Percentiles rank a stretch among this genome's conserved stretches.
Evolutionary conservation across 1,140 invertebrate genomes (phyloP).

Genomic region (Lepidurus packardi): DNA sequence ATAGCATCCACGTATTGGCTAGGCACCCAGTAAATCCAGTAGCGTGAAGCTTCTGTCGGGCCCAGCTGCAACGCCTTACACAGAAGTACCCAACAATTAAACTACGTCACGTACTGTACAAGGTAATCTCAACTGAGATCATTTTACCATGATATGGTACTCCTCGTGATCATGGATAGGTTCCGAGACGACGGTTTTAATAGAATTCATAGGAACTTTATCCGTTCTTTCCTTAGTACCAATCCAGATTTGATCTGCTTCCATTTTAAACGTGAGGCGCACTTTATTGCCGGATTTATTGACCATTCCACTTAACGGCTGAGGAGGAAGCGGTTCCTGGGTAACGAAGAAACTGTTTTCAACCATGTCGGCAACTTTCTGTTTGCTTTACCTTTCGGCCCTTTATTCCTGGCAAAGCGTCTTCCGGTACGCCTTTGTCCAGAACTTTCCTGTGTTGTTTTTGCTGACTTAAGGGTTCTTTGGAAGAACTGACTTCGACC

Average conservation of each 20-base stretch:
- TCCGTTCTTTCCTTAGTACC: conserved; percentile 84
- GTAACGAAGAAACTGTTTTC: conserved; percentile 38
- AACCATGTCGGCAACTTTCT: neutral
- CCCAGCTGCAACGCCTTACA: conserved; percentile 74
- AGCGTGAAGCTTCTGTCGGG: conserved; percentile 78
- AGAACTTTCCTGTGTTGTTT: conserved; percentile 82
- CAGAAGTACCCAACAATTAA: conserved; percentile 38
- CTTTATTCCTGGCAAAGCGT: conserved; percentile 80
- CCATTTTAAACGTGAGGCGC: conserved; percentile 84
- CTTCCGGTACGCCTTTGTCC: conserved; percentile 84
- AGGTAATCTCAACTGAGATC: conserved; percentile 35
- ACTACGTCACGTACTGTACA: conserved; percentile 36
- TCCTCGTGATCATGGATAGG: conserved; percentile 83
- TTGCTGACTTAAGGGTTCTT: conserved; percentile 76
- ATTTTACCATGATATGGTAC: conserved; percentile 84
- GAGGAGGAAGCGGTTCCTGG: conserved; percentile 71
- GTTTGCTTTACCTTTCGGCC: conserved; percentile 57
- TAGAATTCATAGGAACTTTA: conserved; percentile 84
- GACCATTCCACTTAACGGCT: conserved; percentile 77
- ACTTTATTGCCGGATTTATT: conserved; percentile 91
- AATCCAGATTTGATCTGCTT: conserved; percentile 86
- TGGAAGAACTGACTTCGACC: conserved; percentile 48
- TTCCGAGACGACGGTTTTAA: conserved; percentile 76
- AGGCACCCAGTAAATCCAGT: conserved; percentile 94
- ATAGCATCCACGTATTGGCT: conserved; percentile 82